phyloP scores from a whole-genome alignment of 2,888 invertebrate species.

The Heliconius erato region DNA sequence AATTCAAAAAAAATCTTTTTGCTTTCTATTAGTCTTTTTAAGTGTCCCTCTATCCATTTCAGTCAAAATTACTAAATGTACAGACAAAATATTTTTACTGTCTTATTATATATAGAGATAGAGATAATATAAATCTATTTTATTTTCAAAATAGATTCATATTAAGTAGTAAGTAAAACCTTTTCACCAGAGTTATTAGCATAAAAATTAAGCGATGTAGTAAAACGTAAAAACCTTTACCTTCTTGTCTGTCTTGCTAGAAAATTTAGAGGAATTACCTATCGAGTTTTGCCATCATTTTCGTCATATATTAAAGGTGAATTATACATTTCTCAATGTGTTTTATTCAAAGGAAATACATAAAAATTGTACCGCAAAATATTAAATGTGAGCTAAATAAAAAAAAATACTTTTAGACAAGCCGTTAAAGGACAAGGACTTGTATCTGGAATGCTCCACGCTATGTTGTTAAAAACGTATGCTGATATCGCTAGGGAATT shows the following conservation, averaged over 20 bases:
- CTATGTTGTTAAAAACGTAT: conserved; percentile 80
- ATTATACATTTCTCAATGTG: not conserved
- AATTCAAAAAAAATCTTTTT: too few species aligned
- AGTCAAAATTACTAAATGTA: too few species aligned
- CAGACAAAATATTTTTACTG: too few species aligned
- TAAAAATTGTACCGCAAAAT: not conserved
- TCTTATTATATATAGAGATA: too few species aligned
- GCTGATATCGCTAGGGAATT: conserved; percentile 81
- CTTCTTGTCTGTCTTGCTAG: too few species aligned
- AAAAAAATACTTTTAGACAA: conserved; percentile 58
- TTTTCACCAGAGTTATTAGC: not conserved
- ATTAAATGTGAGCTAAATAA: not conserved
- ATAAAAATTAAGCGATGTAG: not conserved
- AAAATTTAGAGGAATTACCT: too few species aligned
- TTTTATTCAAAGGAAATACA: not conserved
- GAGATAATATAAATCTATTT: not conserved
- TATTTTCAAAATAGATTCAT: too few species aligned
- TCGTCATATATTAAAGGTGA: not conserved
- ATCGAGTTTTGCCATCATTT: not conserved
- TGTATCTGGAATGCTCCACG: conserved; percentile 80
- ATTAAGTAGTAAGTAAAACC: not conserved
- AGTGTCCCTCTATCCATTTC: too few species aligned
- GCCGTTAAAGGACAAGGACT: conserved; percentile 79
- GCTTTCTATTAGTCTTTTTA: too few species aligned
- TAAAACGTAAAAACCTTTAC: not conserved